phyloP scores from a whole-genome alignment of 2,113 vertebrate genomes.

The Datnioides undecimradiatus region DNA sequence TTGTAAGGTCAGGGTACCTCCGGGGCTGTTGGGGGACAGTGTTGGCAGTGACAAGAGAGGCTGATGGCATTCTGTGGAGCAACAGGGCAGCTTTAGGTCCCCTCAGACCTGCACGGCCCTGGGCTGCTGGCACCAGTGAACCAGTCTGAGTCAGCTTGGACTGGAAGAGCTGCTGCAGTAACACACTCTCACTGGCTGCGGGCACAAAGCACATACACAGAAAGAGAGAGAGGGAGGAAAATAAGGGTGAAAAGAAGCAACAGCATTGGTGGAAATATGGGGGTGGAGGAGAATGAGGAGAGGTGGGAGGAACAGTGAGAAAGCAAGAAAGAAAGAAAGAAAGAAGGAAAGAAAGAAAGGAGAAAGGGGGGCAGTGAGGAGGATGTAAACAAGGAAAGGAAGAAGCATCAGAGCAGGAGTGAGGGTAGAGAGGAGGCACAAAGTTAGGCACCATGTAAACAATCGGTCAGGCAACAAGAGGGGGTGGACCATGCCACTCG shows the following conservation, averaged over 20 bases:
- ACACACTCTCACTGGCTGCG: constrained; percentile 93
- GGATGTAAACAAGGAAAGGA: constrained; percentile 33
- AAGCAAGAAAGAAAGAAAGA: background rate
- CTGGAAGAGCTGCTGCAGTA: constrained; percentile 94
- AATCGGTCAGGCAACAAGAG: constrained; percentile 64
- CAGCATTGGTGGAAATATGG: constrained; percentile 69
- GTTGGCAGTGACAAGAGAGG: constrained; percentile 70
- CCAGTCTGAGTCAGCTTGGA: constrained; percentile 94
- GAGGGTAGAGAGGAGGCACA: background rate
- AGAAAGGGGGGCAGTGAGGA: too few relatives aligned
- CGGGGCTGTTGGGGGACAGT: constrained; percentile 80
- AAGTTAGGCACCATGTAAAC: constrained; percentile 62
- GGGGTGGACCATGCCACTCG: constrained; percentile 46
- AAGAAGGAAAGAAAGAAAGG: background rate
- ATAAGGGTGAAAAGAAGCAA: constrained; percentile 49
- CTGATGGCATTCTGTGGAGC: constrained; percentile 80
- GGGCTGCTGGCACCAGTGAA: constrained; percentile 88
- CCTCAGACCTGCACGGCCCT: constrained; percentile 84
- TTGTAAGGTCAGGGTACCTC: constrained; percentile 89
- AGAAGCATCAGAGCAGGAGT: constrained; percentile 17
- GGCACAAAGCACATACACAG: constrained; percentile 68
- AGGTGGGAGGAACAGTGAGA: constrained; percentile 44
- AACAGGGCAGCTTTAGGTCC: constrained; percentile 88
- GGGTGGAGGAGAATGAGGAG: constrained; percentile 56
- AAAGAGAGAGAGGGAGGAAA: constrained; percentile 43